A percentile compares a stretch with the other conserved stretches of the same genome.
These are phyloP conservation scores for Hyperopisus bebe DNA, from an alignment of 2,113 vertebrate species.

Conservation along the genomic window DNA sequence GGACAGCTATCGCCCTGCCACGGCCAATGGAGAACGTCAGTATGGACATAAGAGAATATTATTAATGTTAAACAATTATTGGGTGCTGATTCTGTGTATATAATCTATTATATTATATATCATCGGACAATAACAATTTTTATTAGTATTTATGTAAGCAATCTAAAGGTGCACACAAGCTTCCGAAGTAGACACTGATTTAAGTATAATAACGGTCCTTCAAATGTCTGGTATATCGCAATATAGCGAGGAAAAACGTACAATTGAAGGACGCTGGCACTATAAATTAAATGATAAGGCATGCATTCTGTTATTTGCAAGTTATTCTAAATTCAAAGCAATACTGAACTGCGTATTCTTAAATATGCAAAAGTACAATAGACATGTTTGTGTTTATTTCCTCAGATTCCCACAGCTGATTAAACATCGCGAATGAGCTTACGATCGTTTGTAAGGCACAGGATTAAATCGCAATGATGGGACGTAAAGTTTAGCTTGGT, in stretches of 20 bases:
- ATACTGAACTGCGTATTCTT: neutral
- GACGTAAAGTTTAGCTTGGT: neutral
- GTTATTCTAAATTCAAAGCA: neutral
- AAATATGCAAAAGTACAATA: neutral
- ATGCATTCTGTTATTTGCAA: neutral
- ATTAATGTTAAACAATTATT: neutral
- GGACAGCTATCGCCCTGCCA: neutral
- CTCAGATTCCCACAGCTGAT: neutral
- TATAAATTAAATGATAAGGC: neutral
- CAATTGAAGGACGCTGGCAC: neutral
- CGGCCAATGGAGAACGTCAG: neutral
- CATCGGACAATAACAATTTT: neutral
- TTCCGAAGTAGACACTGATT: neutral
- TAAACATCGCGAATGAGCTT: neutral
- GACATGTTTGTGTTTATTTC: neutral
- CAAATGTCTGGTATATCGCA: neutral
- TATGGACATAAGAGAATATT: neutral
- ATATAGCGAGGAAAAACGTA: neutral
- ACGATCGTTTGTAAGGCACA: neutral
- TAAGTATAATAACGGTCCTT: neutral
- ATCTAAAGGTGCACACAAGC: neutral
- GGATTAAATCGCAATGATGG: neutral
- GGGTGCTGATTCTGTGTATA: neutral
- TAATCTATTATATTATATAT: neutral
- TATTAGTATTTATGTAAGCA: neutral